A percentile compares a stretch with the other conserved stretches of the same genome.
phyloP scores from a whole-genome alignment of 2,888 invertebrate species.

The Dryomyza anilis region DNA sequence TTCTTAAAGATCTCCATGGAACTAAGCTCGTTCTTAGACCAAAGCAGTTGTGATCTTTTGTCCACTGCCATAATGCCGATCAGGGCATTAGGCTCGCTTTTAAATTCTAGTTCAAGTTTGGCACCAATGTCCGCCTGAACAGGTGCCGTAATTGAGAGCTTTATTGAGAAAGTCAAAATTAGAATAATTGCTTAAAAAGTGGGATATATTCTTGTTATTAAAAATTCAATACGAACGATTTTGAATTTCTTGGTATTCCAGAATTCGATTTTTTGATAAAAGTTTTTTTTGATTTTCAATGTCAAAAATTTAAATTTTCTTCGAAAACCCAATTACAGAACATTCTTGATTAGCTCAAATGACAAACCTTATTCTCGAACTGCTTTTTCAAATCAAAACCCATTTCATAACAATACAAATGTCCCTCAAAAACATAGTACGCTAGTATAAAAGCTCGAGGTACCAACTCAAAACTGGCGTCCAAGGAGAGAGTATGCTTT shows the following conservation, averaged over 20 bases:
- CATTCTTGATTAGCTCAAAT: too few species aligned
- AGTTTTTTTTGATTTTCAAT: too few species aligned
- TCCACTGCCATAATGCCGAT: slow-evolving; percentile 85
- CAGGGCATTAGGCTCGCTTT: slow-evolving; percentile 79
- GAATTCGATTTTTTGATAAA: too few species aligned
- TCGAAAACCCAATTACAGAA: too few species aligned
- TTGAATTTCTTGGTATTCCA: too few species aligned
- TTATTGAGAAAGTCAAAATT: too few species aligned
- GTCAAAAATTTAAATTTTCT: too few species aligned
- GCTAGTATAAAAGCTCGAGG: slow-evolving; percentile 81
- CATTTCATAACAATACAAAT: slow-evolving; percentile 80
- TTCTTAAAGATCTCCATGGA: slow-evolving; percentile 66
- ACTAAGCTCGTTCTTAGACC: slow-evolving; percentile 64
- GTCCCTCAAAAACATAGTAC: slow-evolving; percentile 73
- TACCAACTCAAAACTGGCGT: slow-evolving; percentile 75
- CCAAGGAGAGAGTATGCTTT: slow-evolving; percentile 70
- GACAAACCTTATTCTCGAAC: slow-evolving; percentile 81
- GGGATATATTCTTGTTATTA: too few species aligned
- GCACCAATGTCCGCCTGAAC: too few species aligned
- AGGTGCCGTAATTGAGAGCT: too few species aligned
- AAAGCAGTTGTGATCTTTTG: slow-evolving; percentile 73
- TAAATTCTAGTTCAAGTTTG: slow-evolving; percentile 75
- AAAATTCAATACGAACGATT: too few species aligned
- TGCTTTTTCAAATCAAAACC: slow-evolving; percentile 77
- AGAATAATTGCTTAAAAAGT: too few species aligned